These are phyloP conservation scores for Dermochelys coriacea DNA, from an alignment of 2,797 vertebrate genomes.

Conservation along the genomic window DNA sequence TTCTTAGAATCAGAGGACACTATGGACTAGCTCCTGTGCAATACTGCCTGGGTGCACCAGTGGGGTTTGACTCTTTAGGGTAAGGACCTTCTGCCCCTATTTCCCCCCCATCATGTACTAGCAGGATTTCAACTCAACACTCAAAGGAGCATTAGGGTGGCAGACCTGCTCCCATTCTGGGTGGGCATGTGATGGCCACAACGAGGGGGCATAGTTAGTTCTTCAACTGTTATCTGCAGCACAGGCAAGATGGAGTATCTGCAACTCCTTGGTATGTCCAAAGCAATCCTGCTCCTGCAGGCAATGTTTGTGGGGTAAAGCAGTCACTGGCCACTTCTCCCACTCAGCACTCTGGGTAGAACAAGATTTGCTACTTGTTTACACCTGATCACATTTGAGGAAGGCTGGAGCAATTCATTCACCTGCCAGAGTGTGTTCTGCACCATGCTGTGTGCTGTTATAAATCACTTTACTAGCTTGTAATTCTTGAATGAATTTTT, in stretches of 20 bases:
- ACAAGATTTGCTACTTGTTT: slow-evolving; percentile 62
- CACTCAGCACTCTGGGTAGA: slow-evolving; percentile 11
- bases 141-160: neutral
- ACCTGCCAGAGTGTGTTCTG: slow-evolving; percentile 68
- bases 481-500: slow-evolving; percentile 78
- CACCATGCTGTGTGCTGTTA: slow-evolving; percentile 69
- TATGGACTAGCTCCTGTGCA: neutral
- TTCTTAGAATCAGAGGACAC: accelerated
- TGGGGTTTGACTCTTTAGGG: neutral
- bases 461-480: slow-evolving; percentile 84
- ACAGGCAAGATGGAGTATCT: slow-evolving; percentile 24
- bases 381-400: slow-evolving; percentile 75
- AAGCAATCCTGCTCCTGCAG: slow-evolving; percentile 23
- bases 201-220: neutral
- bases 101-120: neutral
- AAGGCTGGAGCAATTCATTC: slow-evolving; percentile 72
- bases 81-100: neutral
- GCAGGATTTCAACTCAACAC: slow-evolving; percentile 7
- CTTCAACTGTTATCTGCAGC: neutral
- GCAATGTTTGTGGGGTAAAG: slow-evolving; percentile 48
- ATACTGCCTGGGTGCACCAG: neutral
- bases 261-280: slow-evolving; percentile 36
- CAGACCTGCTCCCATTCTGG: neutral
- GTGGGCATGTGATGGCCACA: neutral
- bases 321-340: slow-evolving; percentile 60